Conservation (phyloP, 2,797 vertebrate species). For the Catharus ustulatus region DNA sequence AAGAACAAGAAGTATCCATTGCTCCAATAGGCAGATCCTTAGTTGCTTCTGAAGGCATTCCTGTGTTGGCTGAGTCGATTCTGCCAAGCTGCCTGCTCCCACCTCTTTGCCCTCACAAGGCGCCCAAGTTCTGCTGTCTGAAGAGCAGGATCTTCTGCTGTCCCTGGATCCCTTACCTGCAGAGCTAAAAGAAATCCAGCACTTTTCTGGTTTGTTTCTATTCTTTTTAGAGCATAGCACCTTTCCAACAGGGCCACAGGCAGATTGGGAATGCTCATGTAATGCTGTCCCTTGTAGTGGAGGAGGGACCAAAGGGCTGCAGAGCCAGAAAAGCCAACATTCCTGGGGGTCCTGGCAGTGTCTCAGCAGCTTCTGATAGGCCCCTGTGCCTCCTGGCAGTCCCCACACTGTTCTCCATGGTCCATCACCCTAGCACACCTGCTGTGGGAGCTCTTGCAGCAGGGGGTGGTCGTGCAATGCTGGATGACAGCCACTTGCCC, state of each 20-base stretch:
- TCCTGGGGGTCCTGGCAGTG: not conserved
- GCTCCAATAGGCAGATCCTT: accelerated
- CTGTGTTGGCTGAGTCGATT: not conserved
- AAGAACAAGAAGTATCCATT: not conserved
- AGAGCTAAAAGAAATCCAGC: not conserved
- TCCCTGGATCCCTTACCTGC: not conserved
- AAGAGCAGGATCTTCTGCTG: not conserved
- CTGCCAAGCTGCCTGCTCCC: not conserved
- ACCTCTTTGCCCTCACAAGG: not conserved
- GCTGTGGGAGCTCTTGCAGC: not conserved
- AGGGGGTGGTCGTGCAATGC: not conserved
- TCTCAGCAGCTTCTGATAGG: not conserved
- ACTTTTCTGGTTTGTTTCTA: not conserved
- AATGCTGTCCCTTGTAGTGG: not conserved
- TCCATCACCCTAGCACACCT: not conserved
- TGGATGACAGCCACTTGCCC: not conserved
- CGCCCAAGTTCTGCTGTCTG: not conserved
- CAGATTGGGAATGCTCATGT: not conserved
- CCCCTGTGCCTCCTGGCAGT: not conserved
- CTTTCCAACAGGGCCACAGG: not conserved
- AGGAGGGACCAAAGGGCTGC: not conserved
- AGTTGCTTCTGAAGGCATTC: accelerated
- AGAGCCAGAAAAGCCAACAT: not conserved
- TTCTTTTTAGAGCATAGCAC: not conserved
- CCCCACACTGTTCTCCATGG: accelerated